phyloP scores from a whole-genome alignment of 2,888 invertebrate species.

The Petrolisthes manimaculis region DNA sequence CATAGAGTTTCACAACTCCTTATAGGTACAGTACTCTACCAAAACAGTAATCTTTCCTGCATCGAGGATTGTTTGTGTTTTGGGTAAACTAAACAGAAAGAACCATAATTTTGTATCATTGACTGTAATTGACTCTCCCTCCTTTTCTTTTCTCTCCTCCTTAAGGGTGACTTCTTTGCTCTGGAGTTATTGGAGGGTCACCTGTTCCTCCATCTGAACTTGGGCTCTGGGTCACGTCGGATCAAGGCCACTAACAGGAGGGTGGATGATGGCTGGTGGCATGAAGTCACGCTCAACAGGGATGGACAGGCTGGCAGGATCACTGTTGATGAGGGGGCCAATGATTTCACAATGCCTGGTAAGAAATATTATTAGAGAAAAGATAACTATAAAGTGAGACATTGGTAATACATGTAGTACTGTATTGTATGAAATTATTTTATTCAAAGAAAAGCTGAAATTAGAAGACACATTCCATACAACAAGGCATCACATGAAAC shows the following conservation, averaged over 20 bases:
- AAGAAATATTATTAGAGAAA: too few species aligned
- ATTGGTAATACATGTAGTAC: neutral
- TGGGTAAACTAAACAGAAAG: neutral
- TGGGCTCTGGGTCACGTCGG: slow-evolving; percentile 91
- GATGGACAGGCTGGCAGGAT: slow-evolving; percentile 87
- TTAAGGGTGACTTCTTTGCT: slow-evolving; percentile 89
- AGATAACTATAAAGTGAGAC: neutral
- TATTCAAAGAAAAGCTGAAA: neutral
- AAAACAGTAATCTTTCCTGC: neutral
- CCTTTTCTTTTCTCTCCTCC: slow-evolving; percentile 48
- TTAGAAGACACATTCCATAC: neutral
- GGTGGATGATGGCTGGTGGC: slow-evolving; percentile 94
- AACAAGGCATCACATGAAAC: neutral
- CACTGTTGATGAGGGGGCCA: slow-evolving; percentile 87
- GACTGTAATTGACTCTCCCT: slow-evolving; percentile 1
- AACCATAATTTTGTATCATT: too few species aligned
- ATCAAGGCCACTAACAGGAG: slow-evolving; percentile 81
- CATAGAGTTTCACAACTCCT: too few species aligned
- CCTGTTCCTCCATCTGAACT: slow-evolving; percentile 89
- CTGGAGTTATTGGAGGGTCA: slow-evolving; percentile 94
- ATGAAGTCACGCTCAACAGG: slow-evolving; percentile 86
- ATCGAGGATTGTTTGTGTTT: neutral
- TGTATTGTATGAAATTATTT: too few species aligned
- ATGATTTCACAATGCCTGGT: slow-evolving; percentile 91
- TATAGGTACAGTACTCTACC: too few species aligned